Conservation (phyloP, 37 sponge, comb jelly and placozoan genomes). For the Cliona cf. orientalis region DNA sequence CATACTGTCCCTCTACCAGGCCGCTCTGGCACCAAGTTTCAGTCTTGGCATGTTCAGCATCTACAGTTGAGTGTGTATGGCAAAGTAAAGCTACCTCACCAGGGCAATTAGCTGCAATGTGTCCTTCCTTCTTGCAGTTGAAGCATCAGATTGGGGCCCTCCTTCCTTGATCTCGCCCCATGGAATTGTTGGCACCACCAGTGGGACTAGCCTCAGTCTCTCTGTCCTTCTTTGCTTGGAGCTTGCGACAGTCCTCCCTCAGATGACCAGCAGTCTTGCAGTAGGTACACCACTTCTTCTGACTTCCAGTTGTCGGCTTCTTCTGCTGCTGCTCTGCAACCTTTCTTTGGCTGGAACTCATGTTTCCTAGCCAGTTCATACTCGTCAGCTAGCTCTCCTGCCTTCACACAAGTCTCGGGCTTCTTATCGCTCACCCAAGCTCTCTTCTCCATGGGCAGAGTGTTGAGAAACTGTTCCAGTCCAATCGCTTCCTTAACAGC, state of each 20-base stretch:
- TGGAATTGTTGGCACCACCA: too few relatives aligned
- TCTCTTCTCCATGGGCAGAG: not conserved
- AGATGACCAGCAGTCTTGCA: not conserved
- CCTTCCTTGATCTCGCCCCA: too few relatives aligned
- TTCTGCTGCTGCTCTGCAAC: not conserved
- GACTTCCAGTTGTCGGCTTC: not conserved
- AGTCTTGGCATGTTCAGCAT: too few relatives aligned
- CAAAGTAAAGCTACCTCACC: too few relatives aligned
- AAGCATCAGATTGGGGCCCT: conserved; percentile 12
- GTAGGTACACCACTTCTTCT: not conserved
- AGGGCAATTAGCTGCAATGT: too few relatives aligned
- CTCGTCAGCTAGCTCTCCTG: conserved; percentile 31
- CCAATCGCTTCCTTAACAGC: not conserved
- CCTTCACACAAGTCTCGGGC: conserved; percentile 10
- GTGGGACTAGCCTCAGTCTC: too few relatives aligned
- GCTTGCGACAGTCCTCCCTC: not conserved
- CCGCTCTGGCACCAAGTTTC: too few relatives aligned
- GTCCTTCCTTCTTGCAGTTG: conserved; percentile 36
- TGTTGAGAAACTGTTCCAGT: conserved; percentile 15
- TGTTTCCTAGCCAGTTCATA: conserved; percentile 18
- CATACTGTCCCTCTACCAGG: too few relatives aligned
- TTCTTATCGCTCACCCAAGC: conserved; percentile 20
- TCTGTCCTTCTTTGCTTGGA: not conserved
- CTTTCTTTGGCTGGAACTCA: not conserved
- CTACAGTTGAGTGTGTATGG: too few relatives aligned